Conservation (phyloP, 2,797 vertebrate species). For the Melanotaenia trifasciata region DNA sequence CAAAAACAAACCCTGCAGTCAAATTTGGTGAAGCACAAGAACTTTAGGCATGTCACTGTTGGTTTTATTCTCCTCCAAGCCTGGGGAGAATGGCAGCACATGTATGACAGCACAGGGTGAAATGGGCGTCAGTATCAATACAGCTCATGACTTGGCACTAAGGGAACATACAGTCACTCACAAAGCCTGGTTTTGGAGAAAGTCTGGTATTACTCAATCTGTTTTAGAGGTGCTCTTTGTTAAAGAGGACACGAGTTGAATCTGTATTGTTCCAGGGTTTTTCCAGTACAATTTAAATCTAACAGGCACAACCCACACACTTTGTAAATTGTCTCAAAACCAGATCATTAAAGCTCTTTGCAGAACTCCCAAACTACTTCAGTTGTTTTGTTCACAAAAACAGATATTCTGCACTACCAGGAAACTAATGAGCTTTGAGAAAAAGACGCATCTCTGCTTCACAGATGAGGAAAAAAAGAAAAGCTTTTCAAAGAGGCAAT, state of each 20-base stretch:
- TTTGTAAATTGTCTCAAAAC: constrained; percentile 13
- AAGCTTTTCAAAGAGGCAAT: constrained; percentile 54
- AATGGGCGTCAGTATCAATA: constrained; percentile 42
- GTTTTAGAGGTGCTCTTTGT: constrained; percentile 46
- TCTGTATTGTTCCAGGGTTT: constrained; percentile 23
- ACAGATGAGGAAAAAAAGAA: constrained; percentile 18
- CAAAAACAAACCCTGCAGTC: constrained; percentile 53
- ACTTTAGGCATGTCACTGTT: constrained; percentile 69
- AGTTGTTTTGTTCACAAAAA: constrained; percentile 31
- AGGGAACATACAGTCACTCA: constrained; percentile 18
- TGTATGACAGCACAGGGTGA: constrained; percentile 40
- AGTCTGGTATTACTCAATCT: constrained; percentile 38
- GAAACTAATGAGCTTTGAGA: constrained; percentile 49
- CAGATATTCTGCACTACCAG: constrained; percentile 16
- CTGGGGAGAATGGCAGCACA: constrained; percentile 36
- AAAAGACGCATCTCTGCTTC: constrained; percentile 31
- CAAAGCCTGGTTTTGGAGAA: constrained; percentile 57
- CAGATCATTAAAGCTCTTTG: constrained; percentile 25
- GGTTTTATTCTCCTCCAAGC: constrained; percentile 51
- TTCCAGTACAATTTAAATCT: constrained; percentile 13
- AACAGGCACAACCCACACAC: constrained; percentile 19
- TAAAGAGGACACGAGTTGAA: constrained; percentile 13
- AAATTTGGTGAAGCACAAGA: constrained; percentile 46
- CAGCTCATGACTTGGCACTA: constrained; percentile 49
- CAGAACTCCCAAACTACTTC: constrained; percentile 15